phyloP scores from a whole-genome alignment of 2,888 invertebrate genomes.

The Drosophila dives region DNA sequence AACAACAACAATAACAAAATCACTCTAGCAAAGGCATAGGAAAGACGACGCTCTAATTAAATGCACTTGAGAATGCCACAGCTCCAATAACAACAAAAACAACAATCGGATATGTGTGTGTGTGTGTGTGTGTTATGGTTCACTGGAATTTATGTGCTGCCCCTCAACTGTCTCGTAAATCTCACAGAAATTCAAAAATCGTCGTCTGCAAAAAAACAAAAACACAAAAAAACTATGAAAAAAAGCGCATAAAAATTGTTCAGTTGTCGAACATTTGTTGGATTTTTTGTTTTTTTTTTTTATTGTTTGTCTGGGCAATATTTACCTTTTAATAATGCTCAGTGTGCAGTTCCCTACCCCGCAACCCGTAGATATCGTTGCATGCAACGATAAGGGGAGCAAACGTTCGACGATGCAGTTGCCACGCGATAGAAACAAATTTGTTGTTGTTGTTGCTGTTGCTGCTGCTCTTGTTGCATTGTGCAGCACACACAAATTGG shows the following conservation, averaged over 20 bases:
- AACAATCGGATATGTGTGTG: slow-evolving; percentile 33
- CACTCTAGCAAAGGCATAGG: slow-evolving; percentile 41
- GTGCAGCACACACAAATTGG: slow-evolving; percentile 55
- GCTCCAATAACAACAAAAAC: slow-evolving; percentile 39
- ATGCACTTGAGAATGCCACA: slow-evolving; percentile 74
- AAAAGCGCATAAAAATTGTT: slow-evolving; percentile 68
- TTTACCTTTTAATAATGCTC: slow-evolving; percentile 76
- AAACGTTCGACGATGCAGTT: slow-evolving; percentile 14
- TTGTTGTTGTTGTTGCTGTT: slow-evolving; percentile 23
- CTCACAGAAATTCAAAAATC: slow-evolving; percentile 55
- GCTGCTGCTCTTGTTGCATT: slow-evolving; percentile 31
- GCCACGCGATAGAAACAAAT: slow-evolving; percentile 52
- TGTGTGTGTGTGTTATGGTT: slow-evolving; percentile 44
- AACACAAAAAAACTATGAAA: slow-evolving; percentile 50
- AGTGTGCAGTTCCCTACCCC: slow-evolving; percentile 60
- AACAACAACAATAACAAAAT: slow-evolving; percentile 18
- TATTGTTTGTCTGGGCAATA: slow-evolving; percentile 69
- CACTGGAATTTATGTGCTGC: slow-evolving; percentile 71
- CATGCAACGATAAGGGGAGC: slow-evolving; percentile 9
- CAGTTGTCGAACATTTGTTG: slow-evolving; percentile 72
- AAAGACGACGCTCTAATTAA: slow-evolving; percentile 71
- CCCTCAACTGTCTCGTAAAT: slow-evolving; percentile 76
- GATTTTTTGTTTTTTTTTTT: slow-evolving; percentile 25
- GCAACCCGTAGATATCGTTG: slow-evolving; percentile 32
- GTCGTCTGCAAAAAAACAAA: slow-evolving; percentile 39